phyloP scores from a whole-genome alignment of 2,797 vertebrate species.

The Avahi laniger region DNA sequence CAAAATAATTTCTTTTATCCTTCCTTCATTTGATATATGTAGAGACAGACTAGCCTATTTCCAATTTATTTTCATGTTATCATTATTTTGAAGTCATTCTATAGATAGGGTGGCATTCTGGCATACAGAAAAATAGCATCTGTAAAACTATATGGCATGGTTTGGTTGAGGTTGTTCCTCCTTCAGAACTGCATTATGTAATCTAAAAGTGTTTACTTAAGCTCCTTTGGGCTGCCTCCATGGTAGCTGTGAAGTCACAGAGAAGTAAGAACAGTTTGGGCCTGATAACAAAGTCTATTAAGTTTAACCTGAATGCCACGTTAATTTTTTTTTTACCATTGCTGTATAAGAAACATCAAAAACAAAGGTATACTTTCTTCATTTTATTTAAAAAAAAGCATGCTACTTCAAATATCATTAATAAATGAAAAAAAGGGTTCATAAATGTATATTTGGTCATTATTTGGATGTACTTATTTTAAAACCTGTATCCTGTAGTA shows the following conservation, averaged over 20 bases:
- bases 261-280: conserved; percentile 47
- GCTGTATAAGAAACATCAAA: conserved; percentile 37
- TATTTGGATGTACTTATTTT: conserved; percentile 22
- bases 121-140: conserved; percentile 28
- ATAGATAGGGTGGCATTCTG: conserved; percentile 29
- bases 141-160: conserved; percentile 34
- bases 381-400: neutral
- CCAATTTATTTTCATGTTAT: conserved; percentile 32
- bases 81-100: conserved; percentile 41
- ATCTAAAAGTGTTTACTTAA: conserved; percentile 73
- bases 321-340: conserved; percentile 8
- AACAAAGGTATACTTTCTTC: conserved; percentile 14
- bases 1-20: conserved; percentile 49
- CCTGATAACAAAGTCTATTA: conserved; percentile 49
- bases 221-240: conserved; percentile 73
- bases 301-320: conserved; percentile 29
- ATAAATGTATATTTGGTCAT: conserved; percentile 37
- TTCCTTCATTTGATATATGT: conserved; percentile 25
- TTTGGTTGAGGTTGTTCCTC: conserved; percentile 33
- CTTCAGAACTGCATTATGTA: conserved; percentile 57
- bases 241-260: conserved; percentile 71
- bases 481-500: neutral
- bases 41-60: conserved; percentile 10
- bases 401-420: conserved; percentile 34
- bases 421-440: neutral